Evolutionary conservation across 2,888 invertebrate genomes (phyloP).

Genomic region (Macaria liturata): DNA sequence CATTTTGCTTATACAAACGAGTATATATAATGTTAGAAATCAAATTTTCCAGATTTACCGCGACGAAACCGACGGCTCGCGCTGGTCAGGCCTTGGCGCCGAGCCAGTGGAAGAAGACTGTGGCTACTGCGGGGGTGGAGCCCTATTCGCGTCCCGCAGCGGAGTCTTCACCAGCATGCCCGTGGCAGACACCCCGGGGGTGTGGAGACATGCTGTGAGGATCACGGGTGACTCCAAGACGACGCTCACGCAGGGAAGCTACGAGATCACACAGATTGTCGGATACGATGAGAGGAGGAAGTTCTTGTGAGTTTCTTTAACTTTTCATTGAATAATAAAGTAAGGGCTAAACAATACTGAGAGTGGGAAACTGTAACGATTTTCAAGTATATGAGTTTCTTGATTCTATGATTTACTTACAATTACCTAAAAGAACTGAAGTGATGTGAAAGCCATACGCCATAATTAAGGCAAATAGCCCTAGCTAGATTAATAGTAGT

Average conservation of each 20-base stretch:
- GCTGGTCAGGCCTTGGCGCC: slow-evolving; percentile 77
- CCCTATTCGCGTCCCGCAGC: slow-evolving; percentile 61
- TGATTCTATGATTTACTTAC: too few species aligned
- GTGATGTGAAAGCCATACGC: too few species aligned
- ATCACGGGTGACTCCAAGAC: slow-evolving; percentile 55
- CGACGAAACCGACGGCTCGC: slow-evolving; percentile 68
- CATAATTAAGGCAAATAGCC: too few species aligned
- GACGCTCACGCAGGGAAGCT: slow-evolving; percentile 88
- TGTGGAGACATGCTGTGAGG: slow-evolving; percentile 70
- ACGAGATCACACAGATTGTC: slow-evolving; percentile 88
- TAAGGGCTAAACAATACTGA: too few species aligned
- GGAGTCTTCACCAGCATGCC: slow-evolving; percentile 79
- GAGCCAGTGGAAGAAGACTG: slow-evolving; percentile 70
- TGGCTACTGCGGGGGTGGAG: slow-evolving; percentile 74
- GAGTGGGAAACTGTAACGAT: too few species aligned
- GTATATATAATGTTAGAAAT: too few species aligned
- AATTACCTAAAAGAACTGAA: too few species aligned
- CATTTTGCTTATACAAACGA: too few species aligned
- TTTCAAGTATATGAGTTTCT: too few species aligned
- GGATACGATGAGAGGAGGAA: slow-evolving; percentile 90
- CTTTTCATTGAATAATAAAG: too few species aligned
- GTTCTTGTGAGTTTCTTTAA: slow-evolving; percentile 87
- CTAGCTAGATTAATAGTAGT: too few species aligned
- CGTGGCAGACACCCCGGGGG: slow-evolving; percentile 66
- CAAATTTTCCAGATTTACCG: slow-evolving; percentile 59